Base-by-base conservation (phyloP, 2,113 vertebrate genomes). In the Thalassoma bifasciatum region DNA sequence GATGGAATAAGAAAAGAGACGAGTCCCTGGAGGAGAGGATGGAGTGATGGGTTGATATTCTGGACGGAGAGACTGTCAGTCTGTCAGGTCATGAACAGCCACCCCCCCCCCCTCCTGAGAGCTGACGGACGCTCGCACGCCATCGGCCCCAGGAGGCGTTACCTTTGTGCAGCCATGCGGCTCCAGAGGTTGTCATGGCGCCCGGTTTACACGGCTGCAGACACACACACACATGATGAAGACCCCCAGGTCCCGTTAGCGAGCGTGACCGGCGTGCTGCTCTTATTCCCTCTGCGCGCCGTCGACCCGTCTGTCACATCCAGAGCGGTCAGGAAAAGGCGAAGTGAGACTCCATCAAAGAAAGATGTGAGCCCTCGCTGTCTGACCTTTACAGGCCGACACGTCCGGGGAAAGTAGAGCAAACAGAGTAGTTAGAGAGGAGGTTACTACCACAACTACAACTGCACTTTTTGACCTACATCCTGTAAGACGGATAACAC, bases 1-100 rank as follows among this genome's bases (percentile, higher is more conserved):
- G 67, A 24, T 60, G 30, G 60, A 75, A 70, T 64, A 65, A 51
- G 52, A 64, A 42, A 49, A 66, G 49, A 50, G 63, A 69, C 8
- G 72, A 59, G 16, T 82, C 75, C 54, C 79, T 0, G 19, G 72
- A 76, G 58, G 61, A 73, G 72, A 38, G 59, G 62, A 73, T 51
- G 12, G 65, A 73, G 44, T 40, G 67, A 40, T 60, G 66, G 61
- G 66, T 50, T 75, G 47, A 59, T 75, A 75, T 70, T 75, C 67
- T 44, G 66, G 22, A 75, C 53, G 70, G 66, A 78, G 72, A 81
- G 60, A 63, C 80, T 82, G 77, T 82, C 83, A 66, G 66, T 30
- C 56, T 73, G 60, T 82, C 78, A 26, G 77, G 37, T 56, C 70
- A 42, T 57, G 42, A 65, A 75, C n/a, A n/a, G n/a, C n/a, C n/a